Evolutionary conservation across 1,140 invertebrate species (phyloP).

Genomic region (Hyles vespertilio): DNA sequence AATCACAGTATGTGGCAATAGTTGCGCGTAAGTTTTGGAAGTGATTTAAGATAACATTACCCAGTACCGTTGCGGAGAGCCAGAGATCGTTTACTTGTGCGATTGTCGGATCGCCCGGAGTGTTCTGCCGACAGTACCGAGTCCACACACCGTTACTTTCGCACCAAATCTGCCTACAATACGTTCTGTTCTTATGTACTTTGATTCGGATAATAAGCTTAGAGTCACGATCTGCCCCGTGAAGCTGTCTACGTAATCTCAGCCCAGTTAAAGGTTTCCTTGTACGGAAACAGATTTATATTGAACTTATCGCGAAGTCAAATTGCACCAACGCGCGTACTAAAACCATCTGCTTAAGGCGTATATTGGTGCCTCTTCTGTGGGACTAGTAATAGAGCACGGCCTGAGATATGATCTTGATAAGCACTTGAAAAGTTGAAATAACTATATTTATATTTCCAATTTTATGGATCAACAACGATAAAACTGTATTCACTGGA

Average conservation of each 20-base stretch:
- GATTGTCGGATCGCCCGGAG: slow-evolving; percentile 41
- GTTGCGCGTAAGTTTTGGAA: slow-evolving; percentile 31
- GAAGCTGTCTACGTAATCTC: slow-evolving; percentile 60
- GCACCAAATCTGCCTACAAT: slow-evolving; percentile 70
- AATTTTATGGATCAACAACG: too few relatives aligned
- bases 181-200: slow-evolving; percentile 43
- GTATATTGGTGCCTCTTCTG: too few relatives aligned
- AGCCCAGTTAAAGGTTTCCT: slow-evolving; percentile 54
- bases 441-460: too few relatives aligned
- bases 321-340: too few relatives aligned
- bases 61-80: slow-evolving; percentile 49
- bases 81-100: slow-evolving; percentile 44
- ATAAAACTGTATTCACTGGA: too few relatives aligned
- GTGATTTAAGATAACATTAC: slow-evolving; percentile 59
- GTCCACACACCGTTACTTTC: slow-evolving; percentile 48
- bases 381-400: too few relatives aligned
- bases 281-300: slow-evolving; percentile 54
- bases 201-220: slow-evolving; percentile 67
- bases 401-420: too few relatives aligned
- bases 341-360: too few relatives aligned
- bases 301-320: slow-evolving; percentile 21
- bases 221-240: slow-evolving; percentile 64
- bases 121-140: slow-evolving; percentile 6
- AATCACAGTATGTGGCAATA: background rate
- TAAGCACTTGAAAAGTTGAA: too few relatives aligned